Evolutionary conservation across 1,140 invertebrate species (phyloP).

Genomic region (Anastrepha obliqua): DNA sequence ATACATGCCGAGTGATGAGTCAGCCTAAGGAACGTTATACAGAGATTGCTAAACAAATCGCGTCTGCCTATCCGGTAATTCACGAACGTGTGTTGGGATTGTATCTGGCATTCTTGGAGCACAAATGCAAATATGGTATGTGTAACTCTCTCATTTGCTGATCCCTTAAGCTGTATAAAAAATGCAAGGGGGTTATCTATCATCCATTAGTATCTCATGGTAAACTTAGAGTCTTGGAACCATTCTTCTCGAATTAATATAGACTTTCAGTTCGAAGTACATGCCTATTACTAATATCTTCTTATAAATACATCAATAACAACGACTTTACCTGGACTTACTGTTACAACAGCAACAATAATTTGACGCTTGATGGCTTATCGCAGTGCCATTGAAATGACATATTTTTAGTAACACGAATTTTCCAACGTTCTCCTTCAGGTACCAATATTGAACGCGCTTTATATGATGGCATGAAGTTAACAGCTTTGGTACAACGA

Average conservation of each 20-base stretch:
- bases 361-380: too few species aligned
- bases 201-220: too few species aligned
- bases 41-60: slow-evolving; percentile 62
- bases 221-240: too few species aligned
- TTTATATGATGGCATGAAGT: background rate
- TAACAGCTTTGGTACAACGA: slow-evolving; percentile 65
- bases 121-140: slow-evolving; percentile 66
- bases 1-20: slow-evolving; percentile 56
- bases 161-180: too few species aligned
- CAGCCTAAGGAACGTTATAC: slow-evolving; percentile 57
- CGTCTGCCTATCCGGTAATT: slow-evolving; percentile 68
- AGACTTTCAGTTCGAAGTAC: too few species aligned
- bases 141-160: background rate
- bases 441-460: background rate
- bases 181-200: too few species aligned
- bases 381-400: background rate
- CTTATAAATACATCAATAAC: too few species aligned
- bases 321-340: too few species aligned
- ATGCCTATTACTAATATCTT: background rate
- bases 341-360: too few species aligned
- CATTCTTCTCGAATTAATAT: too few species aligned
- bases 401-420: background rate
- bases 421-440: background rate
- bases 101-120: slow-evolving; percentile 65
- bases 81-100: slow-evolving; percentile 64